Percentiles rank a stretch among this genome's conserved stretches.
Evolutionary conservation across 1,140 invertebrate species (phyloP).

Genomic region (Diorhabda elongata): DNA sequence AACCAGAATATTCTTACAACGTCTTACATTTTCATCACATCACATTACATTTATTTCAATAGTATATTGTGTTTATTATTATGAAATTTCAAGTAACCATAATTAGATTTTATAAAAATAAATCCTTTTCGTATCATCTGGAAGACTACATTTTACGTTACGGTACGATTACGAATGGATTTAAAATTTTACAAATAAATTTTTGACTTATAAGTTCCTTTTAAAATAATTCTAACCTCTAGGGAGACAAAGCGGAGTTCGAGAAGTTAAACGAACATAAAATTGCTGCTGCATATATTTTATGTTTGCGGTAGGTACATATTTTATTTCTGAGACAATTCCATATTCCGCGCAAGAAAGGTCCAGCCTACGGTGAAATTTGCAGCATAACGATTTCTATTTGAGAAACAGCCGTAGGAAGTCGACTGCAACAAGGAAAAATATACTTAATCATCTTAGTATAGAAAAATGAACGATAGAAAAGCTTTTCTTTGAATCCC

Average conservation of each 20-base stretch:
- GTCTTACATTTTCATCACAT: too few relatives aligned
- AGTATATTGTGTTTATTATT: too few relatives aligned
- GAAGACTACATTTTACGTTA: too few relatives aligned
- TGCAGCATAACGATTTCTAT: neutral
- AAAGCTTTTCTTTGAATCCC: neutral
- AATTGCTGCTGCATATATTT: neutral
- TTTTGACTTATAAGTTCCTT: too few relatives aligned
- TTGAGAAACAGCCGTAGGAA: conserved; percentile 1
- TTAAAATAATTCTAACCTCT: neutral
- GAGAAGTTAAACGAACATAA: neutral
- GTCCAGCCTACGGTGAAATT: neutral
- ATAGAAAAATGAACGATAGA: neutral
- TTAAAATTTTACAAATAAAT: too few relatives aligned
- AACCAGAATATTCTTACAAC: too few relatives aligned
- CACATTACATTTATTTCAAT: too few relatives aligned
- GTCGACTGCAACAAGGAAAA: neutral
- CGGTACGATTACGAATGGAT: too few relatives aligned
- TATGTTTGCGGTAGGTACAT: neutral
- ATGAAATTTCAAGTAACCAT: too few relatives aligned
- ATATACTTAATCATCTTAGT: conserved; percentile 3
- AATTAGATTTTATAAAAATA: too few relatives aligned
- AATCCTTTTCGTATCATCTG: too few relatives aligned
- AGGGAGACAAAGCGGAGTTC: neutral
- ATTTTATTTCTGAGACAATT: neutral
- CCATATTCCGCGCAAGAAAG: neutral